Conservation (phyloP, 2,888 invertebrate genomes). For the Lithophane semibrunnea region DNA sequence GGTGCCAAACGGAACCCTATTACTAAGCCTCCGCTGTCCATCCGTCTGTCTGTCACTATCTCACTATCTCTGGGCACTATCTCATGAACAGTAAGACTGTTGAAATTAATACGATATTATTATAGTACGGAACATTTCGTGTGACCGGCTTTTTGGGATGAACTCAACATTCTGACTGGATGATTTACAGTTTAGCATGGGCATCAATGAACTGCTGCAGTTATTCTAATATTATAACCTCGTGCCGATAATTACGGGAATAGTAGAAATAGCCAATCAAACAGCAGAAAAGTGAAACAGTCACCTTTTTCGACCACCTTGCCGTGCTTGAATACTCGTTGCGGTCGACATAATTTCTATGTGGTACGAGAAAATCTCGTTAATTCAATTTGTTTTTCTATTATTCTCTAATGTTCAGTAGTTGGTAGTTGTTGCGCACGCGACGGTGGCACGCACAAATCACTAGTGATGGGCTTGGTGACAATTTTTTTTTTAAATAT, state of each 20-base stretch:
- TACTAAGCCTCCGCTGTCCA: too few relatives aligned
- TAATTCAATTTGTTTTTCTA: conserved; percentile 75
- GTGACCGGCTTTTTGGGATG: too few relatives aligned
- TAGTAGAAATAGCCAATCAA: not conserved
- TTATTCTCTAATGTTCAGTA: conserved; percentile 67
- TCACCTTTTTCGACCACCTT: conserved; percentile 31
- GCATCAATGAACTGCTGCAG: not conserved
- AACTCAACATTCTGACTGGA: too few relatives aligned
- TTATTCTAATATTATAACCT: not conserved
- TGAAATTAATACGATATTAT: too few relatives aligned
- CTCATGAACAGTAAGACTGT: too few relatives aligned
- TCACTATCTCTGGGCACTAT: too few relatives aligned
- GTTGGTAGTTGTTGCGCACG: conserved; percentile 65
- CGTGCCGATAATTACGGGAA: too few relatives aligned
- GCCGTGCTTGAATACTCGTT: conserved; percentile 52
- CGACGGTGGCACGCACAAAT: conserved; percentile 64
- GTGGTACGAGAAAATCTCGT: conserved; percentile 72
- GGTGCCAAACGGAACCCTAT: too few relatives aligned
- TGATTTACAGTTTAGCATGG: not conserved
- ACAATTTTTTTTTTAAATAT: not conserved
- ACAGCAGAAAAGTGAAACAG: conserved; percentile 32
- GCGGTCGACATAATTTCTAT: conserved; percentile 66
- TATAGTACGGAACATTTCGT: too few relatives aligned
- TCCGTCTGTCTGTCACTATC: too few relatives aligned
- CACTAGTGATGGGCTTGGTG: conserved; percentile 57